A percentile compares a stretch with the other conserved stretches of the same genome.
phyloP scores from a whole-genome alignment of 1,140 invertebrate species.

The Epicauta chinensis region DNA sequence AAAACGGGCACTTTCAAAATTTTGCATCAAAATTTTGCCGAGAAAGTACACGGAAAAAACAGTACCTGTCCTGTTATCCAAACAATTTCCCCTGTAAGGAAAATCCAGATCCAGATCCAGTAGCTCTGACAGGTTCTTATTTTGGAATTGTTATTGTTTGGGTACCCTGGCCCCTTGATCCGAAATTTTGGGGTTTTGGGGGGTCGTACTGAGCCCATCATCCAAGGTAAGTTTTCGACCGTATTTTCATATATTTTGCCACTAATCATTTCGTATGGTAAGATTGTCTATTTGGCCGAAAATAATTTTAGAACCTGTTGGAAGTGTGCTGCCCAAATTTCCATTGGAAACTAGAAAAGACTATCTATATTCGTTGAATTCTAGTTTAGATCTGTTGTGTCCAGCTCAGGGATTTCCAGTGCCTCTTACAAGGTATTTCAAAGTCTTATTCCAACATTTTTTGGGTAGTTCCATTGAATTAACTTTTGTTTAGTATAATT shows the following conservation, averaged over 20 bases:
- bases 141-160: constrained; percentile 15
- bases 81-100: not conserved
- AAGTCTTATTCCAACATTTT: constrained; percentile 13
- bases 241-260: not conserved
- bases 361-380: constrained; percentile 30
- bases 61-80: constrained; percentile 25
- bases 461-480: constrained; percentile 5
- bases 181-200: constrained; percentile 6
- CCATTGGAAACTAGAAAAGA: constrained; percentile 44
- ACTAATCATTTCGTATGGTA: constrained; percentile 11
- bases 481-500: constrained; percentile 2
- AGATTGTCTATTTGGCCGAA: constrained; percentile 10
- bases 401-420: constrained; percentile 55
- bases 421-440: constrained; percentile 51
- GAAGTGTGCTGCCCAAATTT: constrained; percentile 55
- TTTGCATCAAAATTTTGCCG: constrained; percentile 20
- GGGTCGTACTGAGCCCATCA: too few species aligned
- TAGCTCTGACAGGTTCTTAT: constrained; percentile 12
- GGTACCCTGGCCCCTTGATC: constrained; percentile 33
- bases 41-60: constrained; percentile 12
- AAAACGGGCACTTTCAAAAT: constrained; percentile 40
- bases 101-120: too few species aligned
- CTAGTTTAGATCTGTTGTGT: constrained; percentile 47
- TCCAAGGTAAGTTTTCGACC: constrained; percentile 25
- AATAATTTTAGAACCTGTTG: constrained; percentile 43